A percentile compares a stretch with the other conserved stretches of the same genome.
These are phyloP conservation scores for Graphium colonna DNA, from an alignment of 2,888 invertebrate genomes.

Conservation along the genomic window DNA sequence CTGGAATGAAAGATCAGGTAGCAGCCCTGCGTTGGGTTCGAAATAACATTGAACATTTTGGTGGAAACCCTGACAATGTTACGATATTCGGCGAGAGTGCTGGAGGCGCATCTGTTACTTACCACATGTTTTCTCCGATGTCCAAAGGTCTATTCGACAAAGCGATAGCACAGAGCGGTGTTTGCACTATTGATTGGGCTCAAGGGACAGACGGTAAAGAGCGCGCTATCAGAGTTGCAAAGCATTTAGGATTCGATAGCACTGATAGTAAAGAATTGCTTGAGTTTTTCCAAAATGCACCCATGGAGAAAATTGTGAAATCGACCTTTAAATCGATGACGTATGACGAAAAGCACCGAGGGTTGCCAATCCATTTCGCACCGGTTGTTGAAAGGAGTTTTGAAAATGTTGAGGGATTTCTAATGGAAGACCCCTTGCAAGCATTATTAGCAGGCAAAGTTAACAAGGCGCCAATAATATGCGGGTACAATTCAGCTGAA, in stretches of 20 bases:
- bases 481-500: constrained; percentile 43
- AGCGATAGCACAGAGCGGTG: constrained; percentile 51
- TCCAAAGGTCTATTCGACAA: constrained; percentile 50
- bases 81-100: constrained; percentile 57
- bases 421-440: constrained; percentile 37
- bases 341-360: constrained; percentile 35
- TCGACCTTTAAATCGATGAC: constrained; percentile 36
- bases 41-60: constrained; percentile 44
- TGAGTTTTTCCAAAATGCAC: constrained; percentile 33
- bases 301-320: constrained; percentile 32
- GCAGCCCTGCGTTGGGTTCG: constrained; percentile 46
- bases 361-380: constrained; percentile 39
- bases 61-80: constrained; percentile 44
- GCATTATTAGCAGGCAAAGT: constrained; percentile 34
- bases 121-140: constrained; percentile 52
- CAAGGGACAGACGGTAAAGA: constrained; percentile 27
- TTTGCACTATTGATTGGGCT: constrained; percentile 37
- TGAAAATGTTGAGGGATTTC: constrained; percentile 35
- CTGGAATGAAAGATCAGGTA: constrained; percentile 54
- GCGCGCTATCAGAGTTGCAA: constrained; percentile 34
- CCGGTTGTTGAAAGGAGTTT: constrained; percentile 47
- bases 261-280: constrained; percentile 31
- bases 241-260: constrained; percentile 34
- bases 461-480: constrained; percentile 38
- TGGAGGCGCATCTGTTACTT: constrained; percentile 49